phyloP scores from a whole-genome alignment of 2,888 invertebrate species.

The Stegana nigrithorax region DNA sequence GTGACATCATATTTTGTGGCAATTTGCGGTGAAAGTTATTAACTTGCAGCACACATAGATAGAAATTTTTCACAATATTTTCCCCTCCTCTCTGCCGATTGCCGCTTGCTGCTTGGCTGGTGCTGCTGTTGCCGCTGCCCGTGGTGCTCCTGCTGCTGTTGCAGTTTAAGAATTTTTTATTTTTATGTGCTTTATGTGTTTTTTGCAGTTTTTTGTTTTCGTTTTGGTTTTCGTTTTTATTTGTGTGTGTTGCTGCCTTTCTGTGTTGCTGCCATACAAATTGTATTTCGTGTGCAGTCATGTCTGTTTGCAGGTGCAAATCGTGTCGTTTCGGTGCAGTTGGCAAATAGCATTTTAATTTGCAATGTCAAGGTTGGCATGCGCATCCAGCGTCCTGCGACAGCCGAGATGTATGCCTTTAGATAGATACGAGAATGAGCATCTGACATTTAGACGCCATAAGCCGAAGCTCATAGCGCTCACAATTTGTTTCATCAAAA shows the following conservation, averaged over 20 bases:
- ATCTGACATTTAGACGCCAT: neutral
- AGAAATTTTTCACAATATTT: slow-evolving; percentile 1
- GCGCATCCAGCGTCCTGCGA: too few species aligned
- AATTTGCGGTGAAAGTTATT: slow-evolving; percentile 48
- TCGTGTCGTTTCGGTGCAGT: neutral
- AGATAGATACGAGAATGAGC: neutral
- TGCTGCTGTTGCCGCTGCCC: neutral
- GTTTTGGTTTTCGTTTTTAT: neutral
- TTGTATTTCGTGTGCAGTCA: too few species aligned
- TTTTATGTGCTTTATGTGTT: too few species aligned
- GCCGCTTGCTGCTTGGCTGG: too few species aligned
- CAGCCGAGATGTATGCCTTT: neutral
- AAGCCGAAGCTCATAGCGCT: too few species aligned
- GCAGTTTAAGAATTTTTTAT: neutral
- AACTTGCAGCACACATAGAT: slow-evolving; percentile 28
- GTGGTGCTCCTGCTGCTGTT: neutral
- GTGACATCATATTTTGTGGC: slow-evolving; percentile 33
- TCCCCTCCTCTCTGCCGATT: neutral
- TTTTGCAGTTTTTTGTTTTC: too few species aligned
- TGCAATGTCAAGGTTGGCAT: slow-evolving; percentile 1
- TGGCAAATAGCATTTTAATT: slow-evolving; percentile 3
- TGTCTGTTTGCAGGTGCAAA: neutral
- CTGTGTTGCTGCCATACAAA: neutral
- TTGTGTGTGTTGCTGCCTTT: neutral
- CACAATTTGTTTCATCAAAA: too few species aligned